Evolutionary conservation across 2,113 vertebrate species (phyloP).

Genomic region (Brachypodius melanocephalos): DNA sequence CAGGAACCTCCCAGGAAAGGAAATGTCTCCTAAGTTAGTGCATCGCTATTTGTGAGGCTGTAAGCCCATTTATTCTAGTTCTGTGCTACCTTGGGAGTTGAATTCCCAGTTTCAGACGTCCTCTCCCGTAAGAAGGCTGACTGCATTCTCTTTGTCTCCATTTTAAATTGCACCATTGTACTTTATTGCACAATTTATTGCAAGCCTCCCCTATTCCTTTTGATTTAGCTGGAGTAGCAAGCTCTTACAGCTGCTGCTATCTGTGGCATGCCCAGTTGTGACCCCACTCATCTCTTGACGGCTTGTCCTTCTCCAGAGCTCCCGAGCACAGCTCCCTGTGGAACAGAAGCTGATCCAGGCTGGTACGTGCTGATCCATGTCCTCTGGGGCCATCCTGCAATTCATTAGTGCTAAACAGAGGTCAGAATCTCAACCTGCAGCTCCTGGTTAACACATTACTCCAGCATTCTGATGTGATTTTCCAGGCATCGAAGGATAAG

Average conservation of each 20-base stretch:
- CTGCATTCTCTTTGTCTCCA: not conserved
- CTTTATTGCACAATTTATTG: not conserved
- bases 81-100: not conserved
- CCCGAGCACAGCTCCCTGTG: not conserved
- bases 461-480: not conserved
- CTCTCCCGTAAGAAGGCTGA: not conserved
- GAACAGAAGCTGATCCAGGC: not conserved
- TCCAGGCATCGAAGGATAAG: not conserved
- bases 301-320: not conserved
- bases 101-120: not conserved
- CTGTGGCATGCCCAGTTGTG: not conserved
- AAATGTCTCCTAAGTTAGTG: not conserved
- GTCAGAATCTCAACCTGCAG: not conserved
- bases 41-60: not conserved
- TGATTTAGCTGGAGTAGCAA: not conserved
- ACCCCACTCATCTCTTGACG: not conserved
- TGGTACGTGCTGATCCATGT: accelerated
- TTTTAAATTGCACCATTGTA: not conserved
- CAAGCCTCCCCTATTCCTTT: not conserved
- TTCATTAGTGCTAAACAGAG: not conserved
- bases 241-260: not conserved
- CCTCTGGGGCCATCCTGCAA: not conserved
- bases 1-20: not conserved
- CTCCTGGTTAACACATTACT: not conserved
- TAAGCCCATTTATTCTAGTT: not conserved